Conservation (phyloP, 2,113 vertebrate genomes). For the Rhea americana region DNA sequence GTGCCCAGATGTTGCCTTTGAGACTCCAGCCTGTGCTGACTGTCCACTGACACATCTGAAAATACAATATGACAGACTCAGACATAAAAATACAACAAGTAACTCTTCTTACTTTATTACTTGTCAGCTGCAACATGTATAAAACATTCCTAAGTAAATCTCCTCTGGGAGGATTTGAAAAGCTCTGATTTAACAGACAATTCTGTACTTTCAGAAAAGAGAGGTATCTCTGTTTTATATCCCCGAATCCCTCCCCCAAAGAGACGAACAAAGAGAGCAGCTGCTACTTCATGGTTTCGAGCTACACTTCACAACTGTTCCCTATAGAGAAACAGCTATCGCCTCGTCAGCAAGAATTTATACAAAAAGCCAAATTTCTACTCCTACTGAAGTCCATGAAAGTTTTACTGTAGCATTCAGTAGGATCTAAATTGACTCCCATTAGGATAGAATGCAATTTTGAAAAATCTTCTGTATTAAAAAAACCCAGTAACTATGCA, state of each 20-base stretch:
- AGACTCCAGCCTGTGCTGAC: neutral
- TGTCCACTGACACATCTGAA: slow-evolving; percentile 1
- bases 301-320: slow-evolving; percentile 9
- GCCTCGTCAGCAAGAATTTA: neutral
- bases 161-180: slow-evolving; percentile 39
- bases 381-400: neutral
- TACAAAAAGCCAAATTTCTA: neutral
- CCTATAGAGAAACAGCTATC: neutral
- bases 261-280: slow-evolving; percentile 17
- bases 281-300: neutral
- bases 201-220: slow-evolving; percentile 12
- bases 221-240: neutral
- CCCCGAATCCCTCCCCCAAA: neutral
- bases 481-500: neutral
- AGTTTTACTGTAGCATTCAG: neutral
- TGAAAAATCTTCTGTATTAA: neutral
- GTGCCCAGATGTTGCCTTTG: neutral
- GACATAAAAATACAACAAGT: slow-evolving; percentile 38
- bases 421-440: neutral
- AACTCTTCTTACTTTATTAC: slow-evolving; percentile 36
- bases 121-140: slow-evolving; percentile 6
- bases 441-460: neutral
- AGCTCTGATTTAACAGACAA: slow-evolving; percentile 34
- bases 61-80: neutral
- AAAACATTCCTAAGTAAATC: slow-evolving; percentile 6